Evolutionary conservation across 2,113 vertebrate genomes (phyloP).

Genomic region (Motacilla tschutschensis): DNA sequence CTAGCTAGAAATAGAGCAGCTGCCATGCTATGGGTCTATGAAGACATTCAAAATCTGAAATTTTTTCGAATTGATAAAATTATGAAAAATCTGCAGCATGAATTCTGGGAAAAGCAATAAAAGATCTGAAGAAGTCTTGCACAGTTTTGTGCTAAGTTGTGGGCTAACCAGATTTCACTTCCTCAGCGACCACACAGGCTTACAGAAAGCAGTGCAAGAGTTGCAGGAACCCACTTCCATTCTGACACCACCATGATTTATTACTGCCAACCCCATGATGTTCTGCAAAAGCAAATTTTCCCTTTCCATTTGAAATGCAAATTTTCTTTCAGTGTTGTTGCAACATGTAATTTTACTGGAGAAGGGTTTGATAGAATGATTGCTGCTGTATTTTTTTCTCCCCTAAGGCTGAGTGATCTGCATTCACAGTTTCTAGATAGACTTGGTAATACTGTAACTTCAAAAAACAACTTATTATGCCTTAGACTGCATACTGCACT

Average conservation of each 20-base stretch:
- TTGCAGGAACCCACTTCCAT: not conserved
- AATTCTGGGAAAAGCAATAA: not conserved
- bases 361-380: not conserved
- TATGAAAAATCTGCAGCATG: not conserved
- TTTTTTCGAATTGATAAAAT: not conserved
- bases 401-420: not conserved
- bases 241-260: not conserved
- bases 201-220: not conserved
- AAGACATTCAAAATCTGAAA: not conserved
- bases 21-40: not conserved
- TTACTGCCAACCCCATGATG: not conserved
- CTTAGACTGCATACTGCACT: not conserved
- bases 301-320: not conserved
- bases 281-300: constrained; percentile 13
- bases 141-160: not conserved
- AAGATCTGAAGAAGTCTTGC: not conserved
- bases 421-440: not conserved
- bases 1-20: not conserved
- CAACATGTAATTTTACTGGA: not conserved
- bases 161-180: constrained; percentile 11
- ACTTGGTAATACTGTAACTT: not conserved
- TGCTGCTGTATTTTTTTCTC: not conserved
- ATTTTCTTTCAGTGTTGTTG: not conserved
- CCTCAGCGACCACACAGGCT: not conserved
- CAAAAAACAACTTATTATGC: not conserved